Conservation (phyloP, 2,888 invertebrate genomes). For the Leptinotarsa tumamoca region DNA sequence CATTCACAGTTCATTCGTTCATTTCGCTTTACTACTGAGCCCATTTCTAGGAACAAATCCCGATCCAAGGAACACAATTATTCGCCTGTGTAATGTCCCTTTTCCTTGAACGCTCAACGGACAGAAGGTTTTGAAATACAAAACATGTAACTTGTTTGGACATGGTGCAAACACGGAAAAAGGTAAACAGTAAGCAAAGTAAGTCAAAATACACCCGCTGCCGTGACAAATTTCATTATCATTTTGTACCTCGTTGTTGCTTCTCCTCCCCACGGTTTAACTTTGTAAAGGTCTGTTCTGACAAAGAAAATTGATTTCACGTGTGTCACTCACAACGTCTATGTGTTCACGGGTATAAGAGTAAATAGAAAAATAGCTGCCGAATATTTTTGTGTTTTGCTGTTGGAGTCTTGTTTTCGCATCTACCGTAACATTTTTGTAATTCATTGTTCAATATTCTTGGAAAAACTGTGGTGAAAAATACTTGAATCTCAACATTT, state of each 20-base stretch:
- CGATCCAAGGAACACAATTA: slow-evolving; percentile 12
- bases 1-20: background rate
- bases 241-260: slow-evolving; percentile 22
- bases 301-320: slow-evolving; percentile 46
- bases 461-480: background rate
- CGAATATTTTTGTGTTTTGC: slow-evolving; percentile 30
- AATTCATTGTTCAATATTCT: background rate
- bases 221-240: slow-evolving; percentile 41
- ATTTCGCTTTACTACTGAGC: background rate
- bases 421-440: slow-evolving; percentile 21
- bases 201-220: slow-evolving; percentile 29
- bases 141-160: slow-evolving; percentile 28
- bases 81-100: slow-evolving; percentile 11
- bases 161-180: slow-evolving; percentile 19
- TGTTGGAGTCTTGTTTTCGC: slow-evolving; percentile 20
- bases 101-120: slow-evolving; percentile 17
- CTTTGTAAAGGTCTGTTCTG: slow-evolving; percentile 30
- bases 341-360: slow-evolving; percentile 32
- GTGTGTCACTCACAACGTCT: slow-evolving; percentile 43
- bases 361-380: slow-evolving; percentile 36
- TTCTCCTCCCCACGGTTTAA: slow-evolving; percentile 32
- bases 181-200: slow-evolving; percentile 27
- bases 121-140: slow-evolving; percentile 16
- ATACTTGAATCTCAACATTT: background rate
- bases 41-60: slow-evolving; percentile 11